These are phyloP conservation scores for Cepphus grylle DNA, from an alignment of 2,113 vertebrate species.

Conservation along the genomic window DNA sequence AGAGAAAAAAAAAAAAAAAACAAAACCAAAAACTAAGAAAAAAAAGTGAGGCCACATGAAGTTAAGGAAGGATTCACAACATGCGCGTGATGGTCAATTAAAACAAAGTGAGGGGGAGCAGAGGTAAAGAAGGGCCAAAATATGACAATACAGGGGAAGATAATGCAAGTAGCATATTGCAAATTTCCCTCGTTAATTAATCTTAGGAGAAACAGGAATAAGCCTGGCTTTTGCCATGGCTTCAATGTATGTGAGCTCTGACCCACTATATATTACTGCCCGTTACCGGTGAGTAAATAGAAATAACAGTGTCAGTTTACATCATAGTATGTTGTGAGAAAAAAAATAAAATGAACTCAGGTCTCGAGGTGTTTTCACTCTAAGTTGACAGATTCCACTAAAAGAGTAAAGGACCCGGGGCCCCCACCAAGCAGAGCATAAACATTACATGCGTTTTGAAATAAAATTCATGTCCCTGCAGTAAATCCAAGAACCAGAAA, in stretches of 20 bases:
- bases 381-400: neutral
- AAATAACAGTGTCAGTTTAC: neutral
- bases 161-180: neutral
- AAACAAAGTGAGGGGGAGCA: neutral
- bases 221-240: neutral
- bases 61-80: neutral
- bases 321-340: neutral
- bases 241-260: neutral
- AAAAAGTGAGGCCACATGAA: neutral
- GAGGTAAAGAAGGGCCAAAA: neutral
- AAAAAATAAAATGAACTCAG: neutral
- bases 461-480: neutral
- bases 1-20: accelerated
- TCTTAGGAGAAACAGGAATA: neutral
- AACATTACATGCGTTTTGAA: neutral
- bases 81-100: neutral
- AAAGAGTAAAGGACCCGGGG: neutral
- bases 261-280: neutral
- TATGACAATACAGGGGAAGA: neutral
- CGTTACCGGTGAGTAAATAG: neutral
- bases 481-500: neutral
- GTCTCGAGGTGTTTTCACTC: neutral
- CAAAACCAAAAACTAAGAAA: neutral
- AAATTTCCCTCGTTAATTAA: neutral
- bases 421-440: neutral